Conservation (phyloP, 1,140 invertebrate genomes). For the Lineus longissimus region DNA sequence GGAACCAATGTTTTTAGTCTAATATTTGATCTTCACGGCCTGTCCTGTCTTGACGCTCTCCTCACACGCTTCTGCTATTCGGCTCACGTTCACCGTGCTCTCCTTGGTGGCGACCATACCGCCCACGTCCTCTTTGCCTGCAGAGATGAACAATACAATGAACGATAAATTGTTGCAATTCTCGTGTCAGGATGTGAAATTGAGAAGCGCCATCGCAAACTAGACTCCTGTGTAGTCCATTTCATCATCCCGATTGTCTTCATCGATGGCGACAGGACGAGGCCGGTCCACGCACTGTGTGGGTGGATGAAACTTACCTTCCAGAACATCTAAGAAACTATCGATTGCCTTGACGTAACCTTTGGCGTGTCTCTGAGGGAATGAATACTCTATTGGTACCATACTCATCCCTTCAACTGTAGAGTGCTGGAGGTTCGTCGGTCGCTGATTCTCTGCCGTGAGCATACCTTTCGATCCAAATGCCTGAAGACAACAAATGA, state of each 20-base stretch:
- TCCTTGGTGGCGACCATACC: background rate
- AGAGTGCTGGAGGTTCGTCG: conserved; percentile 48
- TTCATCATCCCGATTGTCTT: no score
- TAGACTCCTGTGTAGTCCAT: no score
- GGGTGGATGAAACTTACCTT: background rate
- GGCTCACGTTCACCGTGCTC: background rate
- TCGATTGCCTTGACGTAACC: background rate
- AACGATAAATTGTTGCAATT: background rate
- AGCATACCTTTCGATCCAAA: conserved; percentile 63
- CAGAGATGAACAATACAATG: background rate
- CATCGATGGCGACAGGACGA: no score
- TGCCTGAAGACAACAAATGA: conserved; percentile 24
- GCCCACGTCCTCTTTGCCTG: background rate
- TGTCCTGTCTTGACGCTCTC: background rate
- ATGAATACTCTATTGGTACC: background rate
- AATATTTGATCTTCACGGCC: background rate
- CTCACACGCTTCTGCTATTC: background rate
- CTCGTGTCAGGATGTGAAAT: background rate
- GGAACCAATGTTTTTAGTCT: no score
- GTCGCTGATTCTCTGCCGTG: conserved; percentile 59
- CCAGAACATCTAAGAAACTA: background rate
- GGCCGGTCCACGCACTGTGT: no score
- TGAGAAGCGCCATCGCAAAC: no score
- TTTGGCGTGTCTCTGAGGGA: background rate
- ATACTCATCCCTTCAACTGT: background rate